These are phyloP conservation scores for Hemiscyllium ocellatum DNA, from an alignment of 2,113 vertebrate species.

Conservation along the genomic window DNA sequence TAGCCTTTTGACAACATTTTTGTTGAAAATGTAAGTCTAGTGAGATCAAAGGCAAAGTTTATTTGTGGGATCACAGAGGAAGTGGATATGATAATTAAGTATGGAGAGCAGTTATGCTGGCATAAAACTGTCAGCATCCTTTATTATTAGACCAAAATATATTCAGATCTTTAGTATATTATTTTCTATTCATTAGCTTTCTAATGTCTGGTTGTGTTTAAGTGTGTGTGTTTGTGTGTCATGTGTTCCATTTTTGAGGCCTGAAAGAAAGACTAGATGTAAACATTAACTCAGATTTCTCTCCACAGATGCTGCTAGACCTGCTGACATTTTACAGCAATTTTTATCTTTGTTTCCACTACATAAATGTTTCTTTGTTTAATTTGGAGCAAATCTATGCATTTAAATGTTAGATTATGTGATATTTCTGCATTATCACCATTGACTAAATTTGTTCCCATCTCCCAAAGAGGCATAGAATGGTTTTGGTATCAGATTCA, in stretches of 20 bases:
- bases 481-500: no score
- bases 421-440: no score
- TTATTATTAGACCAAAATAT: conserved; percentile 19
- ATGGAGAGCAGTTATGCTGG: not conserved
- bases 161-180: conserved; percentile 25
- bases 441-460: no score
- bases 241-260: conserved; percentile 19
- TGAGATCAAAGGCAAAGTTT: not conserved
- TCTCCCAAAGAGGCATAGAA: no score
- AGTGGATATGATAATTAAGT: conserved; percentile 8
- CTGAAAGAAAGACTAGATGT: not conserved
- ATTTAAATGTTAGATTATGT: no score
- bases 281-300: no score
- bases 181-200: not conserved
- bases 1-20: conserved; percentile 20
- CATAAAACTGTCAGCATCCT: conserved; percentile 20
- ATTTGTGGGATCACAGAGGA: not conserved
- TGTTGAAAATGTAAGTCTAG: not conserved
- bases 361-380: no score
- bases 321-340: no score
- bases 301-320: no score
- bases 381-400: no score
- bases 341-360: no score
- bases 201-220: not conserved
- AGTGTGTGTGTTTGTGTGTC: not conserved